Evolutionary conservation across 2,113 vertebrate genomes (phyloP).

Genomic region (Chaetodon auriga): DNA sequence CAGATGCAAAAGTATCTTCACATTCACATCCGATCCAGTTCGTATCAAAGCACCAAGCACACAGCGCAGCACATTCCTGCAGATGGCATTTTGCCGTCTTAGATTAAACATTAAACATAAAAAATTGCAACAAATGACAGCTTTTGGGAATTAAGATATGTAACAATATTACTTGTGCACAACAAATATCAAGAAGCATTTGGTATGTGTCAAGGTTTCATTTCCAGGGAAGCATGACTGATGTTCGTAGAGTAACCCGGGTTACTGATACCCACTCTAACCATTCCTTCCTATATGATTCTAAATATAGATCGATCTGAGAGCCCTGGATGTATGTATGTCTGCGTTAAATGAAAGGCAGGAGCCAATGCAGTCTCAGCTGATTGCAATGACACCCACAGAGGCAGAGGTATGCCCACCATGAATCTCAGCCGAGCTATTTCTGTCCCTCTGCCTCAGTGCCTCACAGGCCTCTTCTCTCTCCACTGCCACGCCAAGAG

Average conservation of each 20-base stretch:
- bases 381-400: constrained; percentile 58
- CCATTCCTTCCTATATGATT: constrained; percentile 14
- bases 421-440: constrained; percentile 76
- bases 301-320: constrained; percentile 46
- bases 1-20: not conserved
- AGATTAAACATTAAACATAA: not conserved
- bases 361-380: constrained; percentile 51
- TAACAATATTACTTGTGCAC: not conserved
- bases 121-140: too few species aligned
- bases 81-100: not conserved
- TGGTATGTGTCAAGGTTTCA: not conserved
- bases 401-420: constrained; percentile 67
- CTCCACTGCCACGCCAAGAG: constrained; percentile 63
- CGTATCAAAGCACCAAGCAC: not conserved
- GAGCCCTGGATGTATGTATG: constrained; percentile 15
- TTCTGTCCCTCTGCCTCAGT: constrained; percentile 73
- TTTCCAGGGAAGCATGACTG: not conserved
- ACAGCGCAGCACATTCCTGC: not conserved
- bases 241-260: not conserved
- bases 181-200: not conserved
- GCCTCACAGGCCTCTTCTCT: constrained; percentile 48
- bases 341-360: constrained; percentile 41
- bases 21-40: not conserved
- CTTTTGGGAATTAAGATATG: too few species aligned
- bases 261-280: constrained; percentile 19